Evolutionary conservation across 2,888 invertebrate species (phyloP), one percentile per base, ranked within the genome.

Genomic region (Ceraclea dissimilis): DNA sequence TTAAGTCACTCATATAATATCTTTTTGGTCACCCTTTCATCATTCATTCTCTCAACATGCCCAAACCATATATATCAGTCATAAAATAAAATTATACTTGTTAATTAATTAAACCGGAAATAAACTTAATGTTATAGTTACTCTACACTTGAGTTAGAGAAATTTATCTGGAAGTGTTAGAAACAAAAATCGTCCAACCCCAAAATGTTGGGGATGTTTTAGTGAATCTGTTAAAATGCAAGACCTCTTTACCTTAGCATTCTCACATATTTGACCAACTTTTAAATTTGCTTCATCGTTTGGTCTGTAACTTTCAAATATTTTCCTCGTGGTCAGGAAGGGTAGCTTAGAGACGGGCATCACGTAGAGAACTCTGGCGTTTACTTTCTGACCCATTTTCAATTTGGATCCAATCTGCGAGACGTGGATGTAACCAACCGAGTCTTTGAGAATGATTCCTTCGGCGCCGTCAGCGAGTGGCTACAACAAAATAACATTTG

Each of bases 321-420:
- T 69, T 60, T 67, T 67, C 64, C 65, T 69, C 67, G 81, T 72
- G 1, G 82, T 82, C 51, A 89, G 75, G 67, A 83, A 86, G 0
- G 83, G 81, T 1, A 84, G 76, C 68, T 87, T 87, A 1, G 85
- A 79, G 0, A 82, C 73, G 11, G 87, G 86, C 71, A 86, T 76
- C 49, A 82, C 73, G 67, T 86, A 89, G 2, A 89, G 69, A 2
- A 89, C 78, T 20, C 83, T 78, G 0, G 84, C 85, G 26, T 68
- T 66, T 0, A 85, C 71, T 62, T 74, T 77, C 52, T 80, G 73
- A 8, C 78, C 77, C 0, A 75, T 68, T 1, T 68, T 63, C 0
- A 77, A 74, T 60, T 72, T 75, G 66, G 71, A 75, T 6, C 72
- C 73, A 31, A 77, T 72, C 62, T 81, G 79, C 22, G 75, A 72